Percentiles rank a stretch among this genome's conserved stretches.
Evolutionary conservation across 1,140 invertebrate species (phyloP).

Genomic region (Drosophila littoralis): DNA sequence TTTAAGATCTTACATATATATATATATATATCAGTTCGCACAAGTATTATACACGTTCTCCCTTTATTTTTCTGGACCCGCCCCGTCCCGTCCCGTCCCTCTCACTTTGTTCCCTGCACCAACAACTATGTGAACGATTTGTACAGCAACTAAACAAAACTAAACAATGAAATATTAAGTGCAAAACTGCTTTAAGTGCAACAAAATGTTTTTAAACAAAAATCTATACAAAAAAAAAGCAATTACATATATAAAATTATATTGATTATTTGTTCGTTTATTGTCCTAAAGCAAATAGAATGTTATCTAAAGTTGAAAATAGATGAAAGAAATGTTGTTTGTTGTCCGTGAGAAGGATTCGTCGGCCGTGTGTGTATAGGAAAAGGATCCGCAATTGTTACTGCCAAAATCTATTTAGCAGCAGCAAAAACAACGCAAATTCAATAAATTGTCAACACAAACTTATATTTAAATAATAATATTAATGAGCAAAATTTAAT

Average conservation of each 20-base stretch:
- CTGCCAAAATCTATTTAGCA: slow-evolving; percentile 61
- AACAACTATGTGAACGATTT: slow-evolving; percentile 72
- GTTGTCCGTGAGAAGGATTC: slow-evolving; percentile 38
- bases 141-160: slow-evolving; percentile 73
- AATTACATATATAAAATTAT: slow-evolving; percentile 44
- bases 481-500: slow-evolving; percentile 47
- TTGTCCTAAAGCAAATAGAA: slow-evolving; percentile 75
- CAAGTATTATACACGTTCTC: slow-evolving; percentile 69
- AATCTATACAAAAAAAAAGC: slow-evolving; percentile 15
- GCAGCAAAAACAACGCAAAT: slow-evolving; percentile 45
- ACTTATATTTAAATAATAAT: slow-evolving; percentile 66
- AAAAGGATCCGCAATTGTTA: slow-evolving; percentile 38
- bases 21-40: slow-evolving; percentile 75
- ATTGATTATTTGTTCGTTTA: slow-evolving; percentile 67
- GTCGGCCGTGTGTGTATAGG: slow-evolving; percentile 35
- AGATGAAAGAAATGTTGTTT: slow-evolving; percentile 58
- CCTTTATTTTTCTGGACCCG: slow-evolving; percentile 6
- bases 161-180: slow-evolving; percentile 76
- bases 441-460: slow-evolving; percentile 69
- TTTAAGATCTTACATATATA: slow-evolving; percentile 59
- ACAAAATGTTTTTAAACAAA: slow-evolving; percentile 60
- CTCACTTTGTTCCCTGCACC: slow-evolving; percentile 59
- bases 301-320: slow-evolving; percentile 73
- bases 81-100: slow-evolving; percentile 3
- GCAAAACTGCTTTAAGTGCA: slow-evolving; percentile 76